Evolutionary conservation across 1,140 invertebrate species (phyloP), one percentile per base, ranked within the genome.

Genomic region (Zeugodacus cucurbitae): DNA sequence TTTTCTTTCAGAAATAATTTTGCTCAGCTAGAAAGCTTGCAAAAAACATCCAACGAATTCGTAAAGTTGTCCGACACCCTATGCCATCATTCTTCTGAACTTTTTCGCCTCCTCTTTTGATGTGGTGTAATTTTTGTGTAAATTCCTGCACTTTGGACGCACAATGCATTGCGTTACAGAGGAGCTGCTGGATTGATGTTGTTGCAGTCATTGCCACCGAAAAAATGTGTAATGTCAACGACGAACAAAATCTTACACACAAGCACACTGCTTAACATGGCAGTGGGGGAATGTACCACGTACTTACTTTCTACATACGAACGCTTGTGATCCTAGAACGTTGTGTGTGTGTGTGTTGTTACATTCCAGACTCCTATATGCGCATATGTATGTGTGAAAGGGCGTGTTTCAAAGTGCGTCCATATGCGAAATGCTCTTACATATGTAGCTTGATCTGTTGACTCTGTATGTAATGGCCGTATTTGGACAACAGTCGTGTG

Each of bases 91-190:
- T 26, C 59, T 59, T 22, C 7, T 29, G 11, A 67, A 11, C 26
- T 67, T 17, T 67, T 29, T 17, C 29, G 14, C 62, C n/a, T 10
- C 11, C 11, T 59, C 14, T 29, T 29, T 67, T 67, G 29, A 29
- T 67, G 62, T 67, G 62, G 29, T 67, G 62, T 67, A 67, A 67
- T 67, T 67, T 67, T 67, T 67, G 62, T 67, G 29, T 67, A 67
- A 67, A 67, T 67, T 67, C 62, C 26, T 67, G n/a, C 62, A 67
- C n/a, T 67, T 67, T 67, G 62, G 59, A 62, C 59, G 59, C 59
- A 62, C 59, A 62, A 62, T 62, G 59, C 59, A 26, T 26, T 6
- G n/a, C 3, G 59, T n/a, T 26, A 62, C 59, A 0, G 48, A 54
- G 59, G 62, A 67, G 62, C 29, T 67, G 62, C 10, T 29, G 29